Evolutionary conservation across 2,113 vertebrate genomes (phyloP), one percentile per base, ranked within the genome.

Genomic region (Periophthalmodon schlosseri): DNA sequence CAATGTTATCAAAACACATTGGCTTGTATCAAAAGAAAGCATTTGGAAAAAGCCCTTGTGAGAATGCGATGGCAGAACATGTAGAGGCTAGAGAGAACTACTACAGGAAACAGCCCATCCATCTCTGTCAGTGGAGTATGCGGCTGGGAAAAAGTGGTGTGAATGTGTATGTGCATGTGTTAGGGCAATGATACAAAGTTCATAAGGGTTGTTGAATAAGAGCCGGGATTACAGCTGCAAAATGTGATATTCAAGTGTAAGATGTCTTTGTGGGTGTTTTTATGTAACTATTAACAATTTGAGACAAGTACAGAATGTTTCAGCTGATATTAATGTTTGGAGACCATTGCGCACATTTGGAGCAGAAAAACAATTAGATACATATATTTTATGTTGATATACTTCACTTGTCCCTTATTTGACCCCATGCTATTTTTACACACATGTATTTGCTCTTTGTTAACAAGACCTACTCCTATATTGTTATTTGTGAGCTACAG

Each of bases 41-140:
- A 76, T 73, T 46, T 14, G 2, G 36, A 70, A 54, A 68, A 66
- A 81, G 63, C 60, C 24, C 28, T 63, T 63, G 34, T 11, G 74
- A 63, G 8, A 78, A 18, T 77, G 18, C 72, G 75, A 66, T 21
- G 49, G 74, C 49, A 73, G 70, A 86, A 89, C 88, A 86, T 87
- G 91, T 87, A 78, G 82, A 84, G 87, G 66, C 88, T 28, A 73
- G 56, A 78, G 39, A 71, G 58, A 69, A 57, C 52, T 78, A 78
- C 23, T 63, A 75, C 56, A 73, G 78, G 74, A 89, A 89, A 69
- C 72, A 13, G 20, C n/a, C 28, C 60, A 92, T 93, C 72, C 36
- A 85, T 92, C 90, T 91, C 86, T 91, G 89, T 91, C 91, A 92
- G 24, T 67, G 3, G 78, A 47, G 83, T 87, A 92, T 91, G 90